Evolutionary conservation across 2,888 invertebrate genomes (phyloP), one percentile per base, ranked within the genome.

Genomic region (Limenitis camilla): DNA sequence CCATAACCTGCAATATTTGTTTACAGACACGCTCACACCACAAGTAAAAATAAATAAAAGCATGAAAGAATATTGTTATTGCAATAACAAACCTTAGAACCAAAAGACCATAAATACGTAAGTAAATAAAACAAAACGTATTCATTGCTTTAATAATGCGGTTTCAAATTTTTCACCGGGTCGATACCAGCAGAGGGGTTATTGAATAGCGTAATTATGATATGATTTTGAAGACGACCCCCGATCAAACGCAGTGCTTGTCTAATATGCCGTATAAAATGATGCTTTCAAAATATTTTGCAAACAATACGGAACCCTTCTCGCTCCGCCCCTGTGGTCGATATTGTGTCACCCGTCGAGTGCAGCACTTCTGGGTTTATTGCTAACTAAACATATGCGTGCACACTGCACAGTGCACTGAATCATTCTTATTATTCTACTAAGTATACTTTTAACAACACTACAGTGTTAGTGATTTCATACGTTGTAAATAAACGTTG

Each of bases 261-360:
- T 69, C 78, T 86, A 87, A 87, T 85, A 84, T 65, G 72, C 74
- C 86, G 86, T 86, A 83, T 84, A 79, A 84, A 87, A 85, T 85
- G 80, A 80, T 66, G 81, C 81, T 83, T 86, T 86, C 87, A 87
- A 75, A 87, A 87, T 87, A 86, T 87, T 86, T 85, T 79, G 84
- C 85, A 85, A 87, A 87, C 87, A 87, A 86, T 79, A 64, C 59
- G 61, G 78, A 71, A 76, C 83, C 81, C 81, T 78, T 76, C 78
- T 63, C 64, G 64, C 47, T 50, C 61, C 63, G 64, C 70, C 71
- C 74, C 68, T 72, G 76, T 64, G 70, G 71, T 67, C 61, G 68
- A 68, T 64, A 67, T 71, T 75, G 71, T 75, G 67, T 61, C 57
- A 55, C 66, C 63, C 73, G 74, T 79, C 83, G 79, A 75, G 69